phyloP scores from a whole-genome alignment of 2,888 invertebrate genomes.

The Morpho deidamia region DNA sequence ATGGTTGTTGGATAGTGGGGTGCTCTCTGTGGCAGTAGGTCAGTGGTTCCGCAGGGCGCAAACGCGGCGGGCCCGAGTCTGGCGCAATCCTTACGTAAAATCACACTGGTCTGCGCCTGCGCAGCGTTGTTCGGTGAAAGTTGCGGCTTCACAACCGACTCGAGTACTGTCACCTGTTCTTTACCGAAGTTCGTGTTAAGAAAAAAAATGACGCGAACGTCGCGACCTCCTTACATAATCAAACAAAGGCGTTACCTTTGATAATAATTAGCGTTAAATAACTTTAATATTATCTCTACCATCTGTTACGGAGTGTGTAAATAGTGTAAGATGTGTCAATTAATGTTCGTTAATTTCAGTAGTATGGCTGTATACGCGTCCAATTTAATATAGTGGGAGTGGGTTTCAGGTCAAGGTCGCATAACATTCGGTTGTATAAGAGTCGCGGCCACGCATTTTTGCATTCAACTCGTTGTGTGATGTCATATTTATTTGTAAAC shows the following conservation, averaged over 20 bases:
- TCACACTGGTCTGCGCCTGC: slow-evolving; percentile 41
- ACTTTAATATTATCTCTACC: not conserved
- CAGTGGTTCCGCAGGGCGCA: slow-evolving; percentile 71
- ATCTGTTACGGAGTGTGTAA: not conserved
- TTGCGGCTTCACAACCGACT: slow-evolving; percentile 42
- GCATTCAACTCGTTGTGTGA: slow-evolving; percentile 6
- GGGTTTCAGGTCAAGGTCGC: slow-evolving; percentile 67
- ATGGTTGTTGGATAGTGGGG: slow-evolving; percentile 48
- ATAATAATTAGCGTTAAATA: slow-evolving; percentile 9
- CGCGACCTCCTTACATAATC: slow-evolving; percentile 19
- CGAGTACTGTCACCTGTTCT: slow-evolving; percentile 29
- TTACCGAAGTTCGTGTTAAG: slow-evolving; percentile 17
- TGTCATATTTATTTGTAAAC: slow-evolving; percentile 1
- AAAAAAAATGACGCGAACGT: slow-evolving; percentile 21
- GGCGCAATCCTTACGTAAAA: slow-evolving; percentile 76
- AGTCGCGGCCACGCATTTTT: slow-evolving; percentile 24
- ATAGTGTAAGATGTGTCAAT: not conserved
- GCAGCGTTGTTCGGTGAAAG: slow-evolving; percentile 50
- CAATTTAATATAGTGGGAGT: slow-evolving; percentile 36
- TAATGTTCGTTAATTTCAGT: not conserved
- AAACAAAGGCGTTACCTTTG: slow-evolving; percentile 4
- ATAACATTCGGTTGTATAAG: slow-evolving; percentile 59
- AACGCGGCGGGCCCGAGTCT: slow-evolving; percentile 47
- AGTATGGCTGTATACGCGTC: slow-evolving; percentile 1
- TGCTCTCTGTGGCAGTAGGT: slow-evolving; percentile 66